Evolutionary conservation across 2,888 invertebrate species (phyloP).

Genomic region (Lochmaea capreae): DNA sequence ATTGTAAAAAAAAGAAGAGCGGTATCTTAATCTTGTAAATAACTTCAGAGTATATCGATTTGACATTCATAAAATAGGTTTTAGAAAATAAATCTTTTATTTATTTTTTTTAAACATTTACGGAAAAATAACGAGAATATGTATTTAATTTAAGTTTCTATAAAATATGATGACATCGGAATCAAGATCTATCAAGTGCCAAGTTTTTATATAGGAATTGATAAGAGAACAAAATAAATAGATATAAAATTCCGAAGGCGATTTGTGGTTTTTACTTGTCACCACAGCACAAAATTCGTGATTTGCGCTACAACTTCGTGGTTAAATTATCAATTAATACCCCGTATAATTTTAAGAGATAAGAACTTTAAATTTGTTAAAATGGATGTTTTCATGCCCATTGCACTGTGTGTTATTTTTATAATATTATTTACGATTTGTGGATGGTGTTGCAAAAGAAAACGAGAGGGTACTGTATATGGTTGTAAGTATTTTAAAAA

Average conservation of each 20-base stretch:
- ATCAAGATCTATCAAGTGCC: background rate
- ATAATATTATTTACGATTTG: constrained; percentile 56
- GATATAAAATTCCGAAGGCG: background rate
- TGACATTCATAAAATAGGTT: background rate
- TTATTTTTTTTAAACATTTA: background rate
- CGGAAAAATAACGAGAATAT: background rate
- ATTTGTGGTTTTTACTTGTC: background rate
- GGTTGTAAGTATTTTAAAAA: constrained; percentile 51
- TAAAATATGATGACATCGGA: background rate
- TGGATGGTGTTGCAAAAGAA: constrained; percentile 57
- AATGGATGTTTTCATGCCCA: constrained; percentile 55
- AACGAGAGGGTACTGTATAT: constrained; percentile 56
- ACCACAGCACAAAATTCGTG: background rate
- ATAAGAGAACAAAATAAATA: background rate
- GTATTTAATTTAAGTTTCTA: background rate
- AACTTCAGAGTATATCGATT: background rate
- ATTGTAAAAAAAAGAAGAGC: background rate
- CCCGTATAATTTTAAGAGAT: background rate
- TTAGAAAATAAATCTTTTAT: background rate
- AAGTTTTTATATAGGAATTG: background rate
- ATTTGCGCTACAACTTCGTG: background rate
- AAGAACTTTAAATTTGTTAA: background rate
- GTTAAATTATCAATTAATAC: no score
- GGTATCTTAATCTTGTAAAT: no score
- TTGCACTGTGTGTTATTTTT: constrained; percentile 53